Evolutionary conservation across 2,888 invertebrate species (phyloP).

Genomic region (Pristionchus fissidentatus): DNA sequence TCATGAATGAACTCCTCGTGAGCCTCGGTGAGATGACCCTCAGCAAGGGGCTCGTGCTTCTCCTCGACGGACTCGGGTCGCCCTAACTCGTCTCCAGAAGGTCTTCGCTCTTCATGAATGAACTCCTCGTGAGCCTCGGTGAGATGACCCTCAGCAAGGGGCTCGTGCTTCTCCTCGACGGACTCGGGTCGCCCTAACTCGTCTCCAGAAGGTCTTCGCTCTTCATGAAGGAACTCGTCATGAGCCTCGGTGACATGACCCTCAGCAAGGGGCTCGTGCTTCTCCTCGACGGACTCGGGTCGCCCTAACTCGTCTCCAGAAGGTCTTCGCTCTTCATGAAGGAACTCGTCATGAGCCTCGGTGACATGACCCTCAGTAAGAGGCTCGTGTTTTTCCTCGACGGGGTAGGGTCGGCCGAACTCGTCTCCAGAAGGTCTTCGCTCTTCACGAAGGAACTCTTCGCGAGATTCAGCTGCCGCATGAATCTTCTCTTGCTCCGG

Average conservation of each 20-base stretch:
- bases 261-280: slow-evolving; percentile 32
- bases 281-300: neutral
- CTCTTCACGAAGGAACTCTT: neutral
- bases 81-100: slow-evolving; percentile 50
- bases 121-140: neutral
- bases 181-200: no score
- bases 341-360: neutral
- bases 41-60: neutral
- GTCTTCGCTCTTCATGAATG: slow-evolving; percentile 42
- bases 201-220: slow-evolving; percentile 30
- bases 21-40: slow-evolving; percentile 48
- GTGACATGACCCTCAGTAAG: no score
- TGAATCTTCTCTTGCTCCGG: neutral
- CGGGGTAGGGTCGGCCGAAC: no score
- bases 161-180: no score
- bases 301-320: neutral
- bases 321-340: neutral
- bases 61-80: slow-evolving; percentile 51
- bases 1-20: neutral
- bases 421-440: slow-evolving; percentile 38
- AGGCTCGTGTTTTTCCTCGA: no score
- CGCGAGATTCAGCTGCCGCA: no score
- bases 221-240: slow-evolving; percentile 35
- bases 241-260: slow-evolving; percentile 44
- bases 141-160: no score